A percentile compares a stretch with the other conserved stretches of the same genome.
These are phyloP conservation scores for Hyperopisus bebe DNA, from an alignment of 2,113 vertebrate species.

Conservation along the genomic window DNA sequence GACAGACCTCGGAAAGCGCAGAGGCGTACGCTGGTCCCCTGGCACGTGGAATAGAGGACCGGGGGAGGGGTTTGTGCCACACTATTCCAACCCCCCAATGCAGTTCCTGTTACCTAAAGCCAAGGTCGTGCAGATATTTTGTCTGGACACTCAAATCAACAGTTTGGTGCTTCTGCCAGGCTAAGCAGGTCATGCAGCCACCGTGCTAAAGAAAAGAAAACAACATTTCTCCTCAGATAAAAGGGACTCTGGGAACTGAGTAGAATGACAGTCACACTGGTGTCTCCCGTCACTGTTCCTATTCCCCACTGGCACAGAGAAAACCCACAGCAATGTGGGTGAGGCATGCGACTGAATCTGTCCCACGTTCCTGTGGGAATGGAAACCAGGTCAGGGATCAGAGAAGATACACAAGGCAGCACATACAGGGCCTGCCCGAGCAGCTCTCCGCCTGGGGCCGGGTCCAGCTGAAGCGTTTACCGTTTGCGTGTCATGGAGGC, in stretches of 20 bases:
- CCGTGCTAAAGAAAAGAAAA: background rate
- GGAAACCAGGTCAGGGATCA: background rate
- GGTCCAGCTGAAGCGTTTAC: background rate
- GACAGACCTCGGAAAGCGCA: conserved; percentile 57
- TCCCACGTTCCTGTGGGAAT: background rate
- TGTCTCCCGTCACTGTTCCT: background rate
- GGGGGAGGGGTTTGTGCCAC: background rate
- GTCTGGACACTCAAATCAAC: background rate
- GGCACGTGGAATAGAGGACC: background rate
- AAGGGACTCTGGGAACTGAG: background rate
- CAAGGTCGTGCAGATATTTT: background rate
- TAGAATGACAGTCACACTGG: background rate
- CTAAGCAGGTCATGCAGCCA: background rate
- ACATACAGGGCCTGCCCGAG: background rate
- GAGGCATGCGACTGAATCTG: background rate
- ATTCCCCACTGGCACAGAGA: background rate
- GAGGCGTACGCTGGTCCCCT: conserved; percentile 29
- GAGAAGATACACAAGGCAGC: background rate
- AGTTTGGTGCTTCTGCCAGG: background rate
- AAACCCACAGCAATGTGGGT: background rate
- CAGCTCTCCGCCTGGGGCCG: background rate
- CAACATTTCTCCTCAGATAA: background rate
- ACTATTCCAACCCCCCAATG: background rate
- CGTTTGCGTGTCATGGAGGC: background rate
- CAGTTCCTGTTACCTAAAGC: background rate